These are phyloP conservation scores for Muscicapa adusta DNA, from an alignment of 2,113 vertebrate genomes.

Conservation along the genomic window DNA sequence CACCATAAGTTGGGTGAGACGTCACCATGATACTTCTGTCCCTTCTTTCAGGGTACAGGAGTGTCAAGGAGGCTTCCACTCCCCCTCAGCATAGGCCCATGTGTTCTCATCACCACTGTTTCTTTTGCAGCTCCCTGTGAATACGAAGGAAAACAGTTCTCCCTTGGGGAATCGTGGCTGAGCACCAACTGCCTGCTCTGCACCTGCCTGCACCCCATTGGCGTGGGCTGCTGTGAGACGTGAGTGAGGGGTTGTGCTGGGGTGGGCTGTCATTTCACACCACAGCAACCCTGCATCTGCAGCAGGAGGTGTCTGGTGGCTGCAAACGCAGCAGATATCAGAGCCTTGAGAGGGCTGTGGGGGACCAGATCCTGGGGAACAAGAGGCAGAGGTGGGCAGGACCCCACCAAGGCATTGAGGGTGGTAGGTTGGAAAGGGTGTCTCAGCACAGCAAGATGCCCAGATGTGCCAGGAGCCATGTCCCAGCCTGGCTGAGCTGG, in stretches of 20 bases:
- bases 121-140: slow-evolving; percentile 78
- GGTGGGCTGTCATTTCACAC: background rate
- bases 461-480: background rate
- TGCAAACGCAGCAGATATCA: background rate
- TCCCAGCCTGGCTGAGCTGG: background rate
- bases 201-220: slow-evolving; percentile 88
- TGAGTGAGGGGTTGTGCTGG: slow-evolving; percentile 63
- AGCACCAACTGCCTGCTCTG: slow-evolving; percentile 87
- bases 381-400: background rate
- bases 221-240: slow-evolving; percentile 95
- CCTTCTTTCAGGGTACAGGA: background rate
- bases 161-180: slow-evolving; percentile 88
- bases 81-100: fast-evolving
- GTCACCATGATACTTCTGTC: fast-evolving
- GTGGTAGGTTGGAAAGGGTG: background rate
- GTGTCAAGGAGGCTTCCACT: background rate
- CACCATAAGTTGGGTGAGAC: background rate
- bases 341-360: fast-evolving
- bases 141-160: slow-evolving; percentile 79
- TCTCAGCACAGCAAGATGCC: background rate
- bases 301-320: fast-evolving
- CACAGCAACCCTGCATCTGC: background rate
- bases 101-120: background rate
- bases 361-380: no score
- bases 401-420: background rate